Evolutionary conservation across 2,888 invertebrate genomes (phyloP).

Genomic region (Microplitis manilae): DNA sequence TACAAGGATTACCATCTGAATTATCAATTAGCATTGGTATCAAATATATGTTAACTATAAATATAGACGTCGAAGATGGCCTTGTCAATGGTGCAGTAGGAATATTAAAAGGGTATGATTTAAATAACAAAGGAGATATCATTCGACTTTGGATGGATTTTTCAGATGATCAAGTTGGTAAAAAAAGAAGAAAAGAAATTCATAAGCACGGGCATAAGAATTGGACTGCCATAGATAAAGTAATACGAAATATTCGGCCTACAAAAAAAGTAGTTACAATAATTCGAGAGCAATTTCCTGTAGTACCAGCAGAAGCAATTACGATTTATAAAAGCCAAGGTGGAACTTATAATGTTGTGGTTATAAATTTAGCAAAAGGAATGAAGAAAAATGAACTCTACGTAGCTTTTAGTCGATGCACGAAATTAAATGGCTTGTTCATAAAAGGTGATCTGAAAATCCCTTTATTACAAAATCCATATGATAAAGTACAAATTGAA

Average conservation of each 20-base stretch:
- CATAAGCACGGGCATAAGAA: slow-evolving; percentile 11
- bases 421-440: slow-evolving; percentile 24
- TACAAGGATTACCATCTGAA: no score
- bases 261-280: not conserved
- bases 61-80: no score
- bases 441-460: slow-evolving; percentile 15
- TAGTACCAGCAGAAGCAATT: slow-evolving; percentile 20
- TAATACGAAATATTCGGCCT: not conserved
- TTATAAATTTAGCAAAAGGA: not conserved
- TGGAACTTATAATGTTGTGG: not conserved
- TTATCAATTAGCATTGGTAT: no score
- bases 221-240: not conserved
- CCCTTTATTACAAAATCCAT: not conserved
- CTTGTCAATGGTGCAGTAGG: no score
- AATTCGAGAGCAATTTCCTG: not conserved
- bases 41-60: no score
- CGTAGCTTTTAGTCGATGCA: slow-evolving; percentile 19
- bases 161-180: slow-evolving; percentile 37
- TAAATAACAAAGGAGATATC: slow-evolving; percentile 11
- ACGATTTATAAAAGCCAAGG: slow-evolving; percentile 21
- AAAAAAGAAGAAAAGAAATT: slow-evolving; percentile 1
- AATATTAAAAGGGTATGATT: slow-evolving; percentile 34
- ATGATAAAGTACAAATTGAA: not conserved
- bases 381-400: not conserved
- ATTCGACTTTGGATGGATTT: slow-evolving; percentile 44